Evolutionary conservation across 2,113 vertebrate genomes (phyloP).

Genomic region (Rhea americana): DNA sequence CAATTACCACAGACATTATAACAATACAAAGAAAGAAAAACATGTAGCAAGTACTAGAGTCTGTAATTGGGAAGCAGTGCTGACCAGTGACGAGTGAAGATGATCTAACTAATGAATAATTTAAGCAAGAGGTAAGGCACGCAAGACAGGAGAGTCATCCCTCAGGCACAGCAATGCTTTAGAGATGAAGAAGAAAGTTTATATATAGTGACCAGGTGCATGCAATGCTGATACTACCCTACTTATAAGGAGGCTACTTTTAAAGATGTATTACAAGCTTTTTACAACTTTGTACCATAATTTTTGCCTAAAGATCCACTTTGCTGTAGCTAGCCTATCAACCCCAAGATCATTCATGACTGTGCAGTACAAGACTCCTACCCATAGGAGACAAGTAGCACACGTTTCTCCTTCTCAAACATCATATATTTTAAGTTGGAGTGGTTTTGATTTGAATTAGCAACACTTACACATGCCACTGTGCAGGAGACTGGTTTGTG

Average conservation of each 20-base stretch:
- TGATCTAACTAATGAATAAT: neutral
- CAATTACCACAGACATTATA: neutral
- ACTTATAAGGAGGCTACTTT: neutral
- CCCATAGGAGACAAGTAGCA: neutral
- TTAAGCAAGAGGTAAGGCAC: neutral
- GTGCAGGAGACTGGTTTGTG: neutral
- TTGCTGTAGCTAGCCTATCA: neutral
- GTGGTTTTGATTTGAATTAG: neutral
- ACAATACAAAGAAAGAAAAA: neutral
- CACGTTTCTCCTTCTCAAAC: neutral
- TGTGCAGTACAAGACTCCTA: neutral
- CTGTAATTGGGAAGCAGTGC: neutral
- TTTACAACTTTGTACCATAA: neutral
- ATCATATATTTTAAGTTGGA: neutral
- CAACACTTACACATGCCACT: neutral
- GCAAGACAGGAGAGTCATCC: neutral
- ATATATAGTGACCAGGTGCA: neutral
- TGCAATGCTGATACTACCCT: neutral
- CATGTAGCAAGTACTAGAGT: neutral
- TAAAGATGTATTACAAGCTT: neutral
- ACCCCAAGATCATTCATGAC: neutral
- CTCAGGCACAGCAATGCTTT: neutral
- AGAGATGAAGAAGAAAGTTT: neutral
- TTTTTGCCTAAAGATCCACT: neutral
- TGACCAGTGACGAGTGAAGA: neutral